Evolutionary conservation across 2,888 invertebrate species (phyloP).

Genomic region (Byasa hedistus): DNA sequence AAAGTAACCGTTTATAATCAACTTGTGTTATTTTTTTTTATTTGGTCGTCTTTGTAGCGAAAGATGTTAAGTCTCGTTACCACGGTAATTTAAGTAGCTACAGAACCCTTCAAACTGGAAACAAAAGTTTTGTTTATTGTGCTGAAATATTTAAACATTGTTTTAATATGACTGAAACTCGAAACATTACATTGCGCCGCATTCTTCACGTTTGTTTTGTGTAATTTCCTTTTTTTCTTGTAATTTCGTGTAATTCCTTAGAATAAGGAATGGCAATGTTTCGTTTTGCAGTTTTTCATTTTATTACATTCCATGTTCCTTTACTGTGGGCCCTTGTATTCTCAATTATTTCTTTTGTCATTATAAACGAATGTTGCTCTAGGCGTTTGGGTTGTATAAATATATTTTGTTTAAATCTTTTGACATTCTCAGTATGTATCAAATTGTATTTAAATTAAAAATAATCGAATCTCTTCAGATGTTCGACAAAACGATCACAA

Average conservation of each 20-base stretch:
- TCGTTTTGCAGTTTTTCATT: slow-evolving; percentile 2
- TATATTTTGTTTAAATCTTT: not conserved
- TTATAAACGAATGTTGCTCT: not conserved
- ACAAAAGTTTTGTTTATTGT: too few relatives aligned
- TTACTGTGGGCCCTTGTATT: not conserved
- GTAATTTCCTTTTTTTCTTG: not conserved
- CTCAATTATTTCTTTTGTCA: not conserved
- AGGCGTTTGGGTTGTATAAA: not conserved
- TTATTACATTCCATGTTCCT: not conserved
- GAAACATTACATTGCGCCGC: not conserved
- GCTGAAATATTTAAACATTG: too few relatives aligned
- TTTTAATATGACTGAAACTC: too few relatives aligned
- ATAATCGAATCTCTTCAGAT: not conserved
- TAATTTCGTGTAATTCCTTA: not conserved
- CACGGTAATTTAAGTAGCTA: too few relatives aligned
- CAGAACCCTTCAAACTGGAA: too few relatives aligned
- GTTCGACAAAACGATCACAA: not conserved
- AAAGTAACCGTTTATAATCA: too few relatives aligned
- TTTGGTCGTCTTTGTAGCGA: too few relatives aligned
- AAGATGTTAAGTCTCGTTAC: too few relatives aligned
- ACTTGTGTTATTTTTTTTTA: too few relatives aligned
- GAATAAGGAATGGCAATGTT: not conserved
- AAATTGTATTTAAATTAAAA: too few relatives aligned
- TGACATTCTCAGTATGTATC: not conserved
- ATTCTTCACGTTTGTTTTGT: slow-evolving; percentile 2